A percentile compares a stretch with the other conserved stretches of the same genome.
phyloP scores from a whole-genome alignment of 2,888 invertebrate genomes.

The Epsilonema sp. region DNA sequence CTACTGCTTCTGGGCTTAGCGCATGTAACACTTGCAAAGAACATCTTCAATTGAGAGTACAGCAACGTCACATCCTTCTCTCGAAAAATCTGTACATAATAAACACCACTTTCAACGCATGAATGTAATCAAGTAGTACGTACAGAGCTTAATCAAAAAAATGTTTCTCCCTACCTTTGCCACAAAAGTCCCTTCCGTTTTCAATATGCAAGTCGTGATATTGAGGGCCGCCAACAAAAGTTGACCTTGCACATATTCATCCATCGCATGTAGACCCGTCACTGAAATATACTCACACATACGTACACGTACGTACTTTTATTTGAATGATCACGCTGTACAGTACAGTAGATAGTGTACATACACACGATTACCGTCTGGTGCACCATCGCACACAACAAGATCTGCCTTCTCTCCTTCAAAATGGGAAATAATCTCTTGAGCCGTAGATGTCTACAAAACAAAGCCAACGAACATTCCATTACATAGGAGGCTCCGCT shows the following conservation, averaged over 20 bases:
- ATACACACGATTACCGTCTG: conserved; percentile 43
- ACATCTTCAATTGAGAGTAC: conserved; percentile 66
- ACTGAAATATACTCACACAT: conserved; percentile 39
- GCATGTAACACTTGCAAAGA: conserved; percentile 69
- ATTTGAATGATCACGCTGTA: too few relatives aligned
- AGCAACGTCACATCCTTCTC: conserved; percentile 73
- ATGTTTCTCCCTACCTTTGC: conserved; percentile 51
- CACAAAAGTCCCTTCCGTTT: conserved; percentile 68
- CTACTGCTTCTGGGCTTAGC: conserved; percentile 86
- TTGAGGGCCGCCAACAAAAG: conserved; percentile 83
- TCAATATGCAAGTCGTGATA: conserved; percentile 75
- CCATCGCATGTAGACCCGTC: conserved; percentile 89
- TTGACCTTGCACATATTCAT: conserved; percentile 91
- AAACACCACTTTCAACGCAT: too few relatives aligned
- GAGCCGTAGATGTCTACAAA: conserved; percentile 36
- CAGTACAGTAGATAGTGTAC: too few relatives aligned
- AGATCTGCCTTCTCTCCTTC: conserved; percentile 71
- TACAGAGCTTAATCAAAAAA: too few relatives aligned
- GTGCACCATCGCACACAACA: conserved; percentile 94
- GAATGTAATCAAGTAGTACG: too few relatives aligned
- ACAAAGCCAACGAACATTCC: too few relatives aligned
- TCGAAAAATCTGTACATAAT: conserved; percentile 53
- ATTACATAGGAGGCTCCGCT: too few relatives aligned
- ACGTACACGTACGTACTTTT: not conserved
- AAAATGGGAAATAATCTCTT: conserved; percentile 71